Evolutionary conservation across 2,113 vertebrate species (phyloP), one percentile per base, ranked within the genome.

Genomic region (Philantomba maxwellii): DNA sequence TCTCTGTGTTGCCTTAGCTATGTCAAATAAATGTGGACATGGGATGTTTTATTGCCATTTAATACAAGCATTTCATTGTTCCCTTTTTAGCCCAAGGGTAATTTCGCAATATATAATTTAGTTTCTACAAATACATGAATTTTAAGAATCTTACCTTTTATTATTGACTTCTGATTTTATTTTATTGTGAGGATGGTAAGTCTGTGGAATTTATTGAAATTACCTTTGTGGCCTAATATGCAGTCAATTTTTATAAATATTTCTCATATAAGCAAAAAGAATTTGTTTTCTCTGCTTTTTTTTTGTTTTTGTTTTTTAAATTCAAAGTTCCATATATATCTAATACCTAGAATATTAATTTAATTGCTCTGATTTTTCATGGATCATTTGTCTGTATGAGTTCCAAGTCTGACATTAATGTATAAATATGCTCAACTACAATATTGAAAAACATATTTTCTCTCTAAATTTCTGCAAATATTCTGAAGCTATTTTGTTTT

Each of bases 121-220:
- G 7, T n/a, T 96, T 85, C 47, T 49, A 80, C 25, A 93, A 9
- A 36, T 51, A 87, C 0, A 75, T 45, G n/a, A 92, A 86, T 84
- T 95, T 77, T 11, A 4, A 70, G 62, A 85, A 53, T 84, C 43
- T 84, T 21, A 13, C 7, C 33, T 80, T 58, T 96, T 60, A 70
- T 85, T 94, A 53, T 90, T 93, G 51, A 81, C 80, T 94, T 97
- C 57, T 62, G 87, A 81, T 78, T 95, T 85, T 77, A 53, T 60
- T 85, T 23, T 33, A 75, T 45, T 73, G 17, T 88, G 58, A 53
- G 21, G 60, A 82, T 23, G n/a, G n/a, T 70, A 39, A 39, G n/a
- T 39, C 45, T 66, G 2, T 94, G 33, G 15, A 57, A 85, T 93
- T 91, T 88, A 92, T 88, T 70, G 30, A 89, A 70, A 28, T 43